Base-by-base conservation (phyloP, 30 jellyfish, hydroid and myxozoan genomes). In the Chrysaora quinquecirrha region DNA sequence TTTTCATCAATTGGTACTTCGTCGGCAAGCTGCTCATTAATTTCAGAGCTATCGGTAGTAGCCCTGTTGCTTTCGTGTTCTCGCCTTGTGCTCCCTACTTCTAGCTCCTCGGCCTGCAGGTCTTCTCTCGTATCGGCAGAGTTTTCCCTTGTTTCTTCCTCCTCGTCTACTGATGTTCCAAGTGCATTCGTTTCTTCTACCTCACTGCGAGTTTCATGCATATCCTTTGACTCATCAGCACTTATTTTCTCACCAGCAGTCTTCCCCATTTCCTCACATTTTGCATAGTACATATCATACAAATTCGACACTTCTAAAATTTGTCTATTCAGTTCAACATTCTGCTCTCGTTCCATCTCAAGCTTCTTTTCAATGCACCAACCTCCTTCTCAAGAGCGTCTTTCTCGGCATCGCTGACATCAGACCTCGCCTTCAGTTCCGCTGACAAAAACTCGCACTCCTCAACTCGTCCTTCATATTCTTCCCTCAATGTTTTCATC, bases 311-410 rank as follows among this genome's bases (percentile, higher is more conserved):
- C 92, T 28, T 69, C 92, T 69, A 50, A 60, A 6, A 82, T 82
- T 78, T 82, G 92, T 30, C 46, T 69, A 46, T 82, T 82, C 64
- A 82, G 50, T 48, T 82, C 92, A 20, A 58, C 78, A 60, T 82
- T 82, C 24, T 82, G 92, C 74, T 82, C 92, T 69, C 92, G 50
- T 33, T 82, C 92, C 85, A 82, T 66, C 18, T 68, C 78, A 60
- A 82, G 46, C 61, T 82, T 82, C 48, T 50, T 70, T 61, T 32
- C 70, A 71, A 16, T 33, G 31, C 70, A 16, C 62, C 62, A 56
- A 29, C 49, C 70, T 82, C 85, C 19, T 47, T 60, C 12, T 65
- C 35, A 30, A 82, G 48, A 27, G 85, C 61, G 4, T 70, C 85
- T 47, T 43, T 82, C 27, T 75, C 82, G 10, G 78, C 28, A 34